A percentile compares a stretch with the other conserved stretches of the same genome.
These are phyloP conservation scores for Gracilinanus agilis DNA, from an alignment of 2,113 vertebrate species.

Conservation along the genomic window DNA sequence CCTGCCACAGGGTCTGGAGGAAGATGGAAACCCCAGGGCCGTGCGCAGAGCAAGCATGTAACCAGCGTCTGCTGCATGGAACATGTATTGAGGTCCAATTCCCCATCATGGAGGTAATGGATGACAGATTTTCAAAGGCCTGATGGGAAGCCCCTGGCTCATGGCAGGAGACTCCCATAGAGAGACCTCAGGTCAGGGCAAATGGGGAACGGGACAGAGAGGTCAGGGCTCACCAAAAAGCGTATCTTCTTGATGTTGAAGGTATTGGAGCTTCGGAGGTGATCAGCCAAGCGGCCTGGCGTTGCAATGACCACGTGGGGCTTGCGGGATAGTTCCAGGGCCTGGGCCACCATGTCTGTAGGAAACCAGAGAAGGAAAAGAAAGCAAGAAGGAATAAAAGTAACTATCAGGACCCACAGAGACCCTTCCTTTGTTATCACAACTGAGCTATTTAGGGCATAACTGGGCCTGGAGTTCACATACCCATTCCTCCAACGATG, in stretches of 20 bases:
- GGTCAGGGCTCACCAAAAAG: constrained; percentile 88
- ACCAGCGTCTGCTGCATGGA: background rate
- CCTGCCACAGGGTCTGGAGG: background rate
- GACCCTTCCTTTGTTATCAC: background rate
- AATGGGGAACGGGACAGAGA: no score
- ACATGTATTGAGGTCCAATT: background rate
- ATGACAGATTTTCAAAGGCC: background rate
- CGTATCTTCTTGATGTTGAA: constrained; percentile 91
- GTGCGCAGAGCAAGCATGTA: no score
- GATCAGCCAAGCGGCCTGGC: constrained; percentile 93
- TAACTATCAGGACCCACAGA: background rate
- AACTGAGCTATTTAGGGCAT: background rate
- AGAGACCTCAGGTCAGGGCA: background rate
- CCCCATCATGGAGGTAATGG: background rate
- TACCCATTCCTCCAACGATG: constrained; percentile 96
- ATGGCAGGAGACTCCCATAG: background rate
- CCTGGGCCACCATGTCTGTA: constrained; percentile 95
- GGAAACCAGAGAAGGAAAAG: background rate
- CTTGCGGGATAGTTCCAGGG: constrained; percentile 90
- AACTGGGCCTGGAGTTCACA: background rate
- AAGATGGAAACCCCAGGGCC: background rate
- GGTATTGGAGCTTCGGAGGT: constrained; percentile 93
- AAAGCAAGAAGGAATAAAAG: background rate
- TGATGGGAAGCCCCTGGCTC: background rate
- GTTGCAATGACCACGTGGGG: constrained; percentile 96